These are phyloP conservation scores for Atractosteus spatula DNA, from an alignment of 2,113 vertebrate species.

Conservation along the genomic window DNA sequence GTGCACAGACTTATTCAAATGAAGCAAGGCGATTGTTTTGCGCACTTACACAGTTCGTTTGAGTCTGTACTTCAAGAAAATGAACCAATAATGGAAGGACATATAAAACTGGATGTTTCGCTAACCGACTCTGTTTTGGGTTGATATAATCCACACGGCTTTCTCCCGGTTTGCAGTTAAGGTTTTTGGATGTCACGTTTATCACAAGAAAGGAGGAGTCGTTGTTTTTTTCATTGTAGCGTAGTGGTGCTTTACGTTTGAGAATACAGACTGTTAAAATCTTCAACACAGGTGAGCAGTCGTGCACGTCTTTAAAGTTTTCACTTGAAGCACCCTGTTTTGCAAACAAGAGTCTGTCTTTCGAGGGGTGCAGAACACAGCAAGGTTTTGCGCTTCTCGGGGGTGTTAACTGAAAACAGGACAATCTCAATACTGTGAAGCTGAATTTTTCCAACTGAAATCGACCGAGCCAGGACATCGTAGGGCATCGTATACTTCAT, in stretches of 20 bases:
- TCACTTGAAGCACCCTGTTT: slow-evolving; percentile 11
- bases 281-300: slow-evolving; percentile 23
- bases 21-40: slow-evolving; percentile 15
- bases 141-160: slow-evolving; percentile 37
- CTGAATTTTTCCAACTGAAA: slow-evolving; percentile 3
- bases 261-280: slow-evolving; percentile 1
- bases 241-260: slow-evolving; percentile 17
- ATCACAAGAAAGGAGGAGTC: slow-evolving; percentile 45
- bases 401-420: not conserved
- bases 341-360: not conserved
- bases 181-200: slow-evolving; percentile 43
- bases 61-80: slow-evolving; percentile 8
- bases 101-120: slow-evolving; percentile 40
- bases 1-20: slow-evolving; percentile 21
- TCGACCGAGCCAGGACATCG: slow-evolving; percentile 31
- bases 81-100: slow-evolving; percentile 43
- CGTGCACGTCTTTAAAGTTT: slow-evolving; percentile 15
- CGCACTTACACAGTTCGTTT: slow-evolving; percentile 27
- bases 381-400: not conserved
- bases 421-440: slow-evolving; percentile 6
- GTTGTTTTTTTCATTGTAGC: slow-evolving; percentile 22
- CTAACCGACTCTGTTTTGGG: slow-evolving; percentile 52
- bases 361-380: not conserved
- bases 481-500: slow-evolving; percentile 45
- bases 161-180: slow-evolving; percentile 33